These are phyloP conservation scores for Solenodon paradoxus DNA, from an alignment of 2,113 vertebrate species.

Conservation along the genomic window DNA sequence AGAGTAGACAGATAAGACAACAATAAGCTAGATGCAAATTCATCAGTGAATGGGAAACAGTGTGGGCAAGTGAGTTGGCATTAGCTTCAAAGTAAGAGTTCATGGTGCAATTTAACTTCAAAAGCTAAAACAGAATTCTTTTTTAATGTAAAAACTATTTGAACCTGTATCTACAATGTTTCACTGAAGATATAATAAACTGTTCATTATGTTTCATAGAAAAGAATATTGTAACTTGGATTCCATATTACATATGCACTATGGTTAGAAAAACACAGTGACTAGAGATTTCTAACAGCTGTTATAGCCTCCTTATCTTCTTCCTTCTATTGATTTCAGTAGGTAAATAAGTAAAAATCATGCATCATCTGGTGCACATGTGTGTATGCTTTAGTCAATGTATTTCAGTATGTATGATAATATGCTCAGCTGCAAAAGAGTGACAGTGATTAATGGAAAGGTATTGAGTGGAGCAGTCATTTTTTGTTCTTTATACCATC, in stretches of 20 bases:
- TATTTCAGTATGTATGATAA: not conserved
- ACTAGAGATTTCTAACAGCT: too few relatives aligned
- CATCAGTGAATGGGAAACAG: not conserved
- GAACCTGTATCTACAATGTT: too few relatives aligned
- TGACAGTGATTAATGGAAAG: not conserved
- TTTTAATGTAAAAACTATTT: not conserved
- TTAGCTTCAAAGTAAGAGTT: not conserved
- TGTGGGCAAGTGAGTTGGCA: not conserved
- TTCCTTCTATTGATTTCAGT: too few relatives aligned
- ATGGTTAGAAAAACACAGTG: too few relatives aligned
- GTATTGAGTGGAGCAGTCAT: not conserved
- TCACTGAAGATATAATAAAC: too few relatives aligned
- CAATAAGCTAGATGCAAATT: not conserved
- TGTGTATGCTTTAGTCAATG: too few relatives aligned
- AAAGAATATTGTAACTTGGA: too few relatives aligned
- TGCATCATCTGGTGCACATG: not conserved
- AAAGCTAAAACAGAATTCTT: not conserved
- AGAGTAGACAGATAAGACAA: not conserved
- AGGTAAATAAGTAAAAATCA: not conserved
- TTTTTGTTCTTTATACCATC: not conserved
- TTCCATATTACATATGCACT: too few relatives aligned
- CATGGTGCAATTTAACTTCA: not conserved
- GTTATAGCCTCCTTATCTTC: too few relatives aligned
- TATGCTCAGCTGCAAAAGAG: not conserved
- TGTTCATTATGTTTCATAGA: too few relatives aligned